Conservation (phyloP, 2,113 vertebrate species). For the Philantomba maxwellii region DNA sequence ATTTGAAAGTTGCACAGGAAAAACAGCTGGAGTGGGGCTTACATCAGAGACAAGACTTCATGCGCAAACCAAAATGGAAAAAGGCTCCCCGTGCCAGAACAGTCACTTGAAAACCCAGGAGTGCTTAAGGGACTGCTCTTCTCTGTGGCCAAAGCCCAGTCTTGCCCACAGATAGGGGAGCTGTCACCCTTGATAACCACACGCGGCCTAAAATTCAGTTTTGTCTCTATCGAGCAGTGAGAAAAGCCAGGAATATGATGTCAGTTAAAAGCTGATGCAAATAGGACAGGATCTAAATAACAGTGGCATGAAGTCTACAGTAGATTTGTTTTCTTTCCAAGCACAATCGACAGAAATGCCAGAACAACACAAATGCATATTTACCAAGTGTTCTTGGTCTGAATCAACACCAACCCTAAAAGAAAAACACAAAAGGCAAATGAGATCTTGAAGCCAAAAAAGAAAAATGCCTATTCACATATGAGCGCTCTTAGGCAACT, state of each 20-base stretch:
- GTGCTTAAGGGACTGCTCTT: neutral
- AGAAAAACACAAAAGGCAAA: constrained; percentile 59
- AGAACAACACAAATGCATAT: constrained; percentile 57
- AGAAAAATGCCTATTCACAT: neutral
- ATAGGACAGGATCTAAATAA: constrained; percentile 12
- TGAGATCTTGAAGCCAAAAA: constrained; percentile 45
- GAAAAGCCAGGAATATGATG: constrained; percentile 44
- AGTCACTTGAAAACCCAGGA: constrained; percentile 48
- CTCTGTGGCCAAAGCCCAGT: constrained; percentile 11
- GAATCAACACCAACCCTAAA: constrained; percentile 94
- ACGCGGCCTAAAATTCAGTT: neutral
- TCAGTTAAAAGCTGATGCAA: constrained; percentile 40
- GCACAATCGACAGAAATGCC: constrained; percentile 2
- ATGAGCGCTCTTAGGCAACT: neutral
- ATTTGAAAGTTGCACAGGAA: constrained; percentile 53
- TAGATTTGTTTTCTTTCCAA: constrained; percentile 28
- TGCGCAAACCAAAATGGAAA: constrained; percentile 60
- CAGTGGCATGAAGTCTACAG: neutral
- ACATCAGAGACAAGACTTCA: constrained; percentile 53
- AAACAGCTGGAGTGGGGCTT: constrained; percentile 52
- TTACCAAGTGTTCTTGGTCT: constrained; percentile 93
- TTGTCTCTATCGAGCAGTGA: neutral
- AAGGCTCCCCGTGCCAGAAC: constrained; percentile 48
- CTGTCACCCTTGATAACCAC: constrained; percentile 42
- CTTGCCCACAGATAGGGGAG: neutral